Conservation (phyloP, 2,888 invertebrate species). For the Horisme vitalbata region DNA sequence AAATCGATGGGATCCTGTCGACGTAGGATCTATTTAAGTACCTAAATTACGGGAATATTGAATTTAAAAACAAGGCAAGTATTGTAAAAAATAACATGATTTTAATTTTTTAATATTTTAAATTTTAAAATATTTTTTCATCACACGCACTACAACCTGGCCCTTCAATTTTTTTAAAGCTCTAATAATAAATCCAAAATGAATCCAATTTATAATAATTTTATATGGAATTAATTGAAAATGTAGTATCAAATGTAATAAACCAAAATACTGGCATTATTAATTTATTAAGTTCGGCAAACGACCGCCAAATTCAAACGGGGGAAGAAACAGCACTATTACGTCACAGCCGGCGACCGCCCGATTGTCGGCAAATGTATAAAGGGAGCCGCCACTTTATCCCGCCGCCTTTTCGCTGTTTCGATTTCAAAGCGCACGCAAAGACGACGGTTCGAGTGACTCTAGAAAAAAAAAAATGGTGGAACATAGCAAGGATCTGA, state of each 20-base stretch:
- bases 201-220: too few relatives aligned
- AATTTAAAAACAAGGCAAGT: too few relatives aligned
- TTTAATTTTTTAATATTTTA: too few relatives aligned
- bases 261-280: background rate
- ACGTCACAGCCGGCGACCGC: constrained; percentile 62
- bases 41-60: too few relatives aligned
- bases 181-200: too few relatives aligned
- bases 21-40: too few relatives aligned
- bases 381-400: constrained; percentile 68
- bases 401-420: constrained; percentile 54
- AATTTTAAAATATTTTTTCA: too few relatives aligned
- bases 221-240: too few relatives aligned
- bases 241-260: background rate
- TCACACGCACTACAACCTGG: too few relatives aligned
- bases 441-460: constrained; percentile 15
- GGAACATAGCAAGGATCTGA: constrained; percentile 49
- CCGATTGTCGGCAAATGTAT: constrained; percentile 68
- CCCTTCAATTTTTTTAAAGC: too few relatives aligned
- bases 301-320: constrained; percentile 36
- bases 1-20: too few relatives aligned
- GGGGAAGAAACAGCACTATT: constrained; percentile 17
- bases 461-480: constrained; percentile 57
- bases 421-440: constrained; percentile 28
- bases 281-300: constrained; percentile 3
- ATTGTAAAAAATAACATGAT: too few relatives aligned